These are phyloP conservation scores for Enteromius treurensis DNA, from an alignment of 2,797 vertebrate species.

Conservation along the genomic window DNA sequence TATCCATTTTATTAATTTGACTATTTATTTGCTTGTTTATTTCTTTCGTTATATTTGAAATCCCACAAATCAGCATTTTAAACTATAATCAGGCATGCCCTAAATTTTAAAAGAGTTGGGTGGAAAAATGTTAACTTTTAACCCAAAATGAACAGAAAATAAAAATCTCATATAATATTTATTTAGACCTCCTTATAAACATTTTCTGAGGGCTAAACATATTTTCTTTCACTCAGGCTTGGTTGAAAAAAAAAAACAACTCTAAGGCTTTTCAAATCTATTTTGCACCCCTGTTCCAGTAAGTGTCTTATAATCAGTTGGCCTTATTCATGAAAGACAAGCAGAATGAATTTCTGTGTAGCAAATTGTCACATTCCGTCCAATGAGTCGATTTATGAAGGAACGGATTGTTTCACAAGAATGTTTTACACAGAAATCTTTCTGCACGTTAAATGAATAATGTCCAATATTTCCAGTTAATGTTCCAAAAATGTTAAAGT, in stretches of 20 bases:
- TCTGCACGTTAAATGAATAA: background rate
- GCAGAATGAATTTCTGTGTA: background rate
- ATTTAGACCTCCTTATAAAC: background rate
- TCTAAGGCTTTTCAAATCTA: background rate
- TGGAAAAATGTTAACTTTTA: background rate
- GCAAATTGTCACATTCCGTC: background rate
- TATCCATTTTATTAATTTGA: background rate
- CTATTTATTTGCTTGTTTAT: background rate
- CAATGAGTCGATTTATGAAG: background rate
- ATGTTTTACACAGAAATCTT: constrained; percentile 4
- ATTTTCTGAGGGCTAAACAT: background rate
- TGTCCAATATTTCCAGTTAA: background rate
- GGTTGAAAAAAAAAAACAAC: background rate
- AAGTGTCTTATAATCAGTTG: constrained; percentile 2
- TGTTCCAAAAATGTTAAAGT: background rate
- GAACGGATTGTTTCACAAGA: background rate
- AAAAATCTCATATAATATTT: background rate
- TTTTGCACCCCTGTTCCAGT: background rate
- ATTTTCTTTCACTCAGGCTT: background rate
- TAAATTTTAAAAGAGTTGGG: background rate
- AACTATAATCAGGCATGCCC: background rate
- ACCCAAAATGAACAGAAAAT: background rate
- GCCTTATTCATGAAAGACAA: constrained; percentile 1
- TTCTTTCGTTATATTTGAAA: background rate
- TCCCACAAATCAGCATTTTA: background rate